These are phyloP conservation scores for Aurelia sp. DNA, from an alignment of 30 jellyfish, hydroid and myxozoan genomes.

Conservation along the genomic window DNA sequence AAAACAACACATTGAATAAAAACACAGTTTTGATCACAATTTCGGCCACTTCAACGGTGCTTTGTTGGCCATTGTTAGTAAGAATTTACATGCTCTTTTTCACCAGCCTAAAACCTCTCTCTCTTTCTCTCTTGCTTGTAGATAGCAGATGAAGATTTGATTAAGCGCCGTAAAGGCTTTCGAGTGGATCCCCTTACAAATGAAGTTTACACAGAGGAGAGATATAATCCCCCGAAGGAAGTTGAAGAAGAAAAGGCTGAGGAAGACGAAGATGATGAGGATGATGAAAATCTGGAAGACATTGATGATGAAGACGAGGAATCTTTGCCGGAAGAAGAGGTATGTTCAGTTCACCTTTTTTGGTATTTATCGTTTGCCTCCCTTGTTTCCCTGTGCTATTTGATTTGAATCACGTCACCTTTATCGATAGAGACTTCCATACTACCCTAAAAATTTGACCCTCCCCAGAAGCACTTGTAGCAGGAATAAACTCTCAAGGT, in stretches of 20 bases:
- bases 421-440: too few species aligned
- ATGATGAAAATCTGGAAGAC: conserved; percentile 42
- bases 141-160: conserved; percentile 88
- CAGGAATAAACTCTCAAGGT: too few species aligned
- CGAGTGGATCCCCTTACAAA: conserved; percentile 87
- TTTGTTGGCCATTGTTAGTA: too few species aligned
- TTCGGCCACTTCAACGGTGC: too few species aligned
- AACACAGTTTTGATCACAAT: too few species aligned
- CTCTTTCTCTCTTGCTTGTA: conserved; percentile 2
- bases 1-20: too few species aligned
- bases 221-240: conserved; percentile 44
- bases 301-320: conserved; percentile 64
- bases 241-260: conserved; percentile 31
- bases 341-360: neutral
- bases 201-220: conserved; percentile 69
- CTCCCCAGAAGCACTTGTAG: too few species aligned
- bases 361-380: too few species aligned
- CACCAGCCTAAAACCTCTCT: neutral
- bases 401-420: too few species aligned
- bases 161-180: conserved; percentile 61
- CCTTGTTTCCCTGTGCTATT: too few species aligned
- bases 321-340: conserved; percentile 64
- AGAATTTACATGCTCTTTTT: neutral
- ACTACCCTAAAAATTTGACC: too few species aligned
- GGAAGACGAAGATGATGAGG: conserved; percentile 73